A percentile compares a stretch with the other conserved stretches of the same genome.
phyloP scores from a whole-genome alignment of 2,797 vertebrate genomes.

The Acanthis flammea region DNA sequence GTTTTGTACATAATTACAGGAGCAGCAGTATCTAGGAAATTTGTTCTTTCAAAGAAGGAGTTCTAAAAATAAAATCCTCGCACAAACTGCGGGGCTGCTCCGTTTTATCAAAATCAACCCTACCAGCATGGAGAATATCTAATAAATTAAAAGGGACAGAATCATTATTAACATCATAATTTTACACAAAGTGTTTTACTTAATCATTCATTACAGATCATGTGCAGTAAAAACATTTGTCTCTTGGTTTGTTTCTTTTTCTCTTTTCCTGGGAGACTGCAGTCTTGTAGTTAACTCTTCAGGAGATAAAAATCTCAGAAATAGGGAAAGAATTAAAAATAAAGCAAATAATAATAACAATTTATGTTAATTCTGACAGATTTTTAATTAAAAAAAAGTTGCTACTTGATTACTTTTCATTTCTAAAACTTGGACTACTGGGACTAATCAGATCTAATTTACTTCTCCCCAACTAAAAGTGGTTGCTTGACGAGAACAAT shows the following conservation, averaged over 20 bases:
- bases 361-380: constrained; percentile 39
- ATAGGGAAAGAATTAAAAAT: neutral
- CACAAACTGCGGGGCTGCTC: constrained; percentile 68
- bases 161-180: constrained; percentile 85
- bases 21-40: constrained; percentile 91
- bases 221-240: constrained; percentile 72
- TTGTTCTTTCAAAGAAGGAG: constrained; percentile 78
- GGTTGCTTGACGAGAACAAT: constrained; percentile 35
- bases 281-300: constrained; percentile 13
- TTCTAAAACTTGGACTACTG: constrained; percentile 55
- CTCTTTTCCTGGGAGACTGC: neutral
- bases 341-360: neutral
- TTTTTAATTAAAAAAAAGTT: constrained; percentile 59
- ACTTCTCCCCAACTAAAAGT: constrained; percentile 22
- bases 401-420: constrained; percentile 64
- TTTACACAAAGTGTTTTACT: constrained; percentile 84
- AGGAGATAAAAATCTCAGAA: neutral
- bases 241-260: constrained; percentile 62
- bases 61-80: constrained; percentile 81
- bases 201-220: constrained; percentile 83
- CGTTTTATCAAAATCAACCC: constrained; percentile 80
- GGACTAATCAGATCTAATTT: constrained; percentile 50
- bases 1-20: constrained; percentile 97
- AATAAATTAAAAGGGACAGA: constrained; percentile 80
- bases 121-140: constrained; percentile 65